Percentiles rank a stretch among this genome's conserved stretches.
These are phyloP conservation scores for Hypomecis punctinalis DNA, from an alignment of 2,888 invertebrate species.

Conservation along the genomic window DNA sequence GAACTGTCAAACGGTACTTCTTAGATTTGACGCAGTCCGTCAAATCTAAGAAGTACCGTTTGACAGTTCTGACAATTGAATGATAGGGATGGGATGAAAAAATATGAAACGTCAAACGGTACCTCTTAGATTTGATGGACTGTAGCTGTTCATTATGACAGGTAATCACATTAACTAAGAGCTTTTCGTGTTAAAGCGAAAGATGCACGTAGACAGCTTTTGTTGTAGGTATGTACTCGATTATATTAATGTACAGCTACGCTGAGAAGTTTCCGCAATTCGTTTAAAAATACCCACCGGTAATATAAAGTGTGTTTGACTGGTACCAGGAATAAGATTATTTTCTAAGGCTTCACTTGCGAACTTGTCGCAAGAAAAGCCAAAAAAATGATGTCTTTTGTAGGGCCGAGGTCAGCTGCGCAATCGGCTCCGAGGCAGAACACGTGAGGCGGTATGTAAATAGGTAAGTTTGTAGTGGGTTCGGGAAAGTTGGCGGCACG, in stretches of 20 bases:
- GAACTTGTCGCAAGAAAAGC: constrained; percentile 54
- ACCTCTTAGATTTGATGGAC: too few relatives aligned
- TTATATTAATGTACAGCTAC: neutral
- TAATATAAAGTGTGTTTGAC: constrained; percentile 7
- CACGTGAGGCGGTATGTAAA: constrained; percentile 63
- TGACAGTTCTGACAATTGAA: too few relatives aligned
- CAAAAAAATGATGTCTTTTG: constrained; percentile 53
- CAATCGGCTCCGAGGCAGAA: constrained; percentile 62
- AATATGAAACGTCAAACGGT: too few relatives aligned
- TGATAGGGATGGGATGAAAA: too few relatives aligned
- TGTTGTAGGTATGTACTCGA: neutral
- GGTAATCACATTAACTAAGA: constrained; percentile 39
- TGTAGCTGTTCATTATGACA: constrained; percentile 37
- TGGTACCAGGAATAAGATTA: constrained; percentile 27
- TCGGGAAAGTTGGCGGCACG: constrained; percentile 71
- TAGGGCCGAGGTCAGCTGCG: constrained; percentile 48
- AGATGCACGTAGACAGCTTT: constrained; percentile 20
- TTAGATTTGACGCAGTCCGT: too few relatives aligned
- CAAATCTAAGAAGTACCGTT: too few relatives aligned
- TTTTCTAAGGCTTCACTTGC: constrained; percentile 46
- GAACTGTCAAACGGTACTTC: too few relatives aligned
- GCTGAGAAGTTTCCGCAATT: neutral
- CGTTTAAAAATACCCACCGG: constrained; percentile 5
- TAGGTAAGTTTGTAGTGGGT: constrained; percentile 66
- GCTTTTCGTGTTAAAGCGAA: constrained; percentile 23